Evolutionary conservation across 2,797 vertebrate genomes (phyloP).

Genomic region (Orestias chungarensis): DNA sequence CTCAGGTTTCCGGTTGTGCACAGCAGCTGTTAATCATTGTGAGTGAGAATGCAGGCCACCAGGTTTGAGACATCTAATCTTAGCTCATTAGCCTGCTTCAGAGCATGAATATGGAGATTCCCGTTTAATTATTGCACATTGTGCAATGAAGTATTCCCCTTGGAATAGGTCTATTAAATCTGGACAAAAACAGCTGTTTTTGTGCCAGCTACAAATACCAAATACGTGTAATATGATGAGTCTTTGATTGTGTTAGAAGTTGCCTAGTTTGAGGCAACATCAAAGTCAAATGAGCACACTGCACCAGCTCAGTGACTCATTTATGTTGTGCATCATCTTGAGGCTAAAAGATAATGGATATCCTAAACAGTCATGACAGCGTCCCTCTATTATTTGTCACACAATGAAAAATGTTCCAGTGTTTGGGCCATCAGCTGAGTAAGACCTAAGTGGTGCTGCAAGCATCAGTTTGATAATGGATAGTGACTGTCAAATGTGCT

Average conservation of each 20-base stretch:
- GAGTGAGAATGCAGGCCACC: slow-evolving; percentile 55
- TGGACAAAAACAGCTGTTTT: slow-evolving; percentile 29
- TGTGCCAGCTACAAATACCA: slow-evolving; percentile 6
- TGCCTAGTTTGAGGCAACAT: slow-evolving; percentile 39
- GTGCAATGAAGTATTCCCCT: slow-evolving; percentile 22
- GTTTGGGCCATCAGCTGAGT: slow-evolving; percentile 57
- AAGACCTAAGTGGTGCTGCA: slow-evolving; percentile 52
- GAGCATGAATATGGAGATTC: slow-evolving; percentile 52
- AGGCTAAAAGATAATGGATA: slow-evolving; percentile 67
- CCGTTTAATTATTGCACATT: slow-evolving; percentile 52
- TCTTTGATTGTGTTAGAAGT: slow-evolving; percentile 41
- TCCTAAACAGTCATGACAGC: slow-evolving; percentile 68
- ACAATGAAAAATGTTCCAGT: slow-evolving; percentile 53
- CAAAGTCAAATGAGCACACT: slow-evolving; percentile 44
- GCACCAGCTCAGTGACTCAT: slow-evolving; percentile 53
- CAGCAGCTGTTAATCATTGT: slow-evolving; percentile 61
- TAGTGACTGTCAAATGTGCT: slow-evolving; percentile 48
- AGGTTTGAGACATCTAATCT: slow-evolving; percentile 62
- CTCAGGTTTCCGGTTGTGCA: slow-evolving; percentile 48
- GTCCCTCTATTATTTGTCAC: slow-evolving; percentile 57
- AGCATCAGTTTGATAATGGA: slow-evolving; percentile 59
- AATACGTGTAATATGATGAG: slow-evolving; percentile 3
- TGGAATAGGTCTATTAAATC: slow-evolving; percentile 27
- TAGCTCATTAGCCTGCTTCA: slow-evolving; percentile 48
- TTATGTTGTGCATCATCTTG: slow-evolving; percentile 43